Evolutionary conservation across 35 echinoderm and acorn worm genomes (phyloP).

Genomic region (Stichopus chloronotus): DNA sequence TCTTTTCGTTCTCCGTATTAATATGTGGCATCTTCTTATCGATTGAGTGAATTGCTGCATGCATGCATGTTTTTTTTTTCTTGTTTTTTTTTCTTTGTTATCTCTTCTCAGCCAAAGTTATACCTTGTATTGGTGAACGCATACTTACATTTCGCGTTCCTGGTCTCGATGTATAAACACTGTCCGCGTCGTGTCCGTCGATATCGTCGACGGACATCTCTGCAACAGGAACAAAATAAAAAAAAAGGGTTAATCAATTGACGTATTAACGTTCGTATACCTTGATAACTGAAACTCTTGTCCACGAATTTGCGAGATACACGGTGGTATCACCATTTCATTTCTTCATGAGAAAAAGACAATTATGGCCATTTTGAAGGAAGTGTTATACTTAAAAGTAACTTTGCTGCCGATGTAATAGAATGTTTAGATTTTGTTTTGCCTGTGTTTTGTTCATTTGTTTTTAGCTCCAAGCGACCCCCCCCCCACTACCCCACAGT

Average conservation of each 20-base stretch:
- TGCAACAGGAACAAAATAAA: background rate
- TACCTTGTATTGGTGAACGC: too few species aligned
- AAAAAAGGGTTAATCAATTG: background rate
- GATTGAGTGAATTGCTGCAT: too few species aligned
- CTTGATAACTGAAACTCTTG: background rate
- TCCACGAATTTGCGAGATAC: background rate
- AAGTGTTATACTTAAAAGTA: too few species aligned
- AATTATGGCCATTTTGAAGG: background rate
- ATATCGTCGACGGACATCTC: conserved; percentile 14
- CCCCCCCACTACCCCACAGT: background rate
- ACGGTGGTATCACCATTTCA: background rate
- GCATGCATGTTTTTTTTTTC: too few species aligned
- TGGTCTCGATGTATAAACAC: conserved; percentile 27
- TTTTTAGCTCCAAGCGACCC: background rate
- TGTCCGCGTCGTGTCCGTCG: conserved; percentile 29
- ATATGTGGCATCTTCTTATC: too few species aligned
- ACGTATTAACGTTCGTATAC: background rate
- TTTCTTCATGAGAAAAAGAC: background rate
- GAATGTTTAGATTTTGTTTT: too few species aligned
- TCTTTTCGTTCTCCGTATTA: too few species aligned
- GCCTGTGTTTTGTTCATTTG: background rate
- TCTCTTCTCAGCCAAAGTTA: too few species aligned
- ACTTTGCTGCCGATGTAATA: too few species aligned
- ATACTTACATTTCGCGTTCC: conserved; percentile 39
- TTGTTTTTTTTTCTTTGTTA: too few species aligned